These are phyloP conservation scores for Pteropus alecto DNA, from an alignment of 2,113 vertebrate genomes.

Conservation along the genomic window DNA sequence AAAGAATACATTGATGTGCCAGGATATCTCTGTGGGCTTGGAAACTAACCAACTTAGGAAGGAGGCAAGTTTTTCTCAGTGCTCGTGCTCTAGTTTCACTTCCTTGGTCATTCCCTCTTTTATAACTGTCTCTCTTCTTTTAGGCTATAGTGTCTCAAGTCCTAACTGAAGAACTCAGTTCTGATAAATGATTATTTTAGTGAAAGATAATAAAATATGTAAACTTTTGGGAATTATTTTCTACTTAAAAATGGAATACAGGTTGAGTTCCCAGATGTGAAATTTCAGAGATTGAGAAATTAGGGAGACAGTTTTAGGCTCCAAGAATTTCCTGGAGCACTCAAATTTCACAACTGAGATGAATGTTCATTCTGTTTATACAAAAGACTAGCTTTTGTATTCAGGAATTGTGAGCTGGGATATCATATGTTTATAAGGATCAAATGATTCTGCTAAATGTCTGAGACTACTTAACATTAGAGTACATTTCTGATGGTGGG, in stretches of 20 bases:
- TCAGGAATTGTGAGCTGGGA: background rate
- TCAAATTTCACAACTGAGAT: background rate
- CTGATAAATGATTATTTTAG: slow-evolving; percentile 4
- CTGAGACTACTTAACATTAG: background rate
- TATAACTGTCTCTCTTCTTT: background rate
- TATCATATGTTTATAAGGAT: background rate
- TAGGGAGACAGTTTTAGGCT: background rate
- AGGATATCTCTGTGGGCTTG: background rate
- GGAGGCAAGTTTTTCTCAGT: background rate
- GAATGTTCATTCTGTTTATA: background rate
- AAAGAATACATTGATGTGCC: background rate
- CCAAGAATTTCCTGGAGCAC: background rate
- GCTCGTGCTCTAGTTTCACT: background rate
- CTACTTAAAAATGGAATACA: background rate
- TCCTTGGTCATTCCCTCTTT: background rate
- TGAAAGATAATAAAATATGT: background rate
- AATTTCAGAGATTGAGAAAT: background rate
- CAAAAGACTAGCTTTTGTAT: background rate
- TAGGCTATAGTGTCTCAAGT: background rate
- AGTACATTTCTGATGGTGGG: background rate
- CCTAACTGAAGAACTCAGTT: background rate
- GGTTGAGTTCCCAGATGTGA: background rate
- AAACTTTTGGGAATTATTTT: background rate
- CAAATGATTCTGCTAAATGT: background rate
- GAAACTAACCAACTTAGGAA: background rate